Conservation (phyloP, 2,888 invertebrate genomes). For the Nymphalis urticae region DNA sequence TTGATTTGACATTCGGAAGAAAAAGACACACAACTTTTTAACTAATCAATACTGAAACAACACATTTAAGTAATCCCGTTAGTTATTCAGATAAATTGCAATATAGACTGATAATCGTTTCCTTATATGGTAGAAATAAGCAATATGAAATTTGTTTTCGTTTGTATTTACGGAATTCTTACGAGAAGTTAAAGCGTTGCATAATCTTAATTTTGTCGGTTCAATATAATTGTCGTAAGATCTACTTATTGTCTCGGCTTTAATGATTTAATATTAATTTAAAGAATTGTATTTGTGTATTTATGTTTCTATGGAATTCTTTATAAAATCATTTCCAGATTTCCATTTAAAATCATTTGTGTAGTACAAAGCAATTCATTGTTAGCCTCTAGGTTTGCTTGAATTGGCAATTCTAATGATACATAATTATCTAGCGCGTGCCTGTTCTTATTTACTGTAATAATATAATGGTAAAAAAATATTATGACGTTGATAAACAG, state of each 20-base stretch:
- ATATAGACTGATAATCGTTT: conserved; percentile 25
- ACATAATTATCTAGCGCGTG: conserved; percentile 33
- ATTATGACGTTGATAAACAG: too few species aligned
- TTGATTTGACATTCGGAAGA: too few species aligned
- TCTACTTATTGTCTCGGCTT: background rate
- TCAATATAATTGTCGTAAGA: background rate
- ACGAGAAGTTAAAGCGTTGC: background rate
- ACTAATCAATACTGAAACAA: too few species aligned
- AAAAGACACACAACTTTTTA: too few species aligned
- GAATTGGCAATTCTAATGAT: conserved; percentile 31
- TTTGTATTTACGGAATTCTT: background rate
- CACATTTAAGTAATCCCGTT: too few species aligned
- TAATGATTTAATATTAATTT: background rate
- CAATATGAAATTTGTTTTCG: background rate
- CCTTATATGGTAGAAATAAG: background rate
- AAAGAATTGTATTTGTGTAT: too few species aligned
- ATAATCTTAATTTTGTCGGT: background rate
- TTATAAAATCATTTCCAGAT: background rate
- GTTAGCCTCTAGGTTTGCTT: conserved; percentile 9
- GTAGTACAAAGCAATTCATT: background rate
- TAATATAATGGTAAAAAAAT: too few species aligned
- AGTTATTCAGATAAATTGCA: conserved; percentile 53
- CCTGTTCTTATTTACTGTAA: conserved; percentile 17
- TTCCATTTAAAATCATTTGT: too few species aligned
- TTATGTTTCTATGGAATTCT: background rate